Conservation (phyloP, 2,888 invertebrate species). For the Perizoma flavofasciatum region DNA sequence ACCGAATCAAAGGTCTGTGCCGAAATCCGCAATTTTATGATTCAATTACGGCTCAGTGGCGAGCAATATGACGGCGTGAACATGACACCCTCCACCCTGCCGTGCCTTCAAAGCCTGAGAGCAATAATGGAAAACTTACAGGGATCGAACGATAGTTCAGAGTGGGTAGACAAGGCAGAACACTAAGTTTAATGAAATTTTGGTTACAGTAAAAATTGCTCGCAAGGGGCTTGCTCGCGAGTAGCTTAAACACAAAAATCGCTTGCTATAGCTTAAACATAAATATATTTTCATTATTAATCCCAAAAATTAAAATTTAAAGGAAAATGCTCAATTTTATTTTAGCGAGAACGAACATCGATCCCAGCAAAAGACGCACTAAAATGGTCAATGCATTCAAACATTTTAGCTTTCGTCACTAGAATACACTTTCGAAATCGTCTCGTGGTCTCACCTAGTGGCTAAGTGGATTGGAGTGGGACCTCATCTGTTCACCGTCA, state of each 20-base stretch:
- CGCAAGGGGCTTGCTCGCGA: too few relatives aligned
- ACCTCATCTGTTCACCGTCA: slow-evolving; percentile 81
- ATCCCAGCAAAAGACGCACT: too few relatives aligned
- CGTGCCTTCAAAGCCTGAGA: slow-evolving; percentile 10
- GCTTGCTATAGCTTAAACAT: too few relatives aligned
- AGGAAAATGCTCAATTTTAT: too few relatives aligned
- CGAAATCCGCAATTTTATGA: slow-evolving; percentile 71
- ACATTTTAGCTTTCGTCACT: slow-evolving; percentile 43
- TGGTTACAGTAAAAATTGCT: too few relatives aligned
- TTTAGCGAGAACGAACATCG: too few relatives aligned
- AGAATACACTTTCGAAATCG: slow-evolving; percentile 55
- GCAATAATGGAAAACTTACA: slow-evolving; percentile 1
- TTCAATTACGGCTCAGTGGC: slow-evolving; percentile 67
- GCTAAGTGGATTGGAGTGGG: slow-evolving; percentile 82
- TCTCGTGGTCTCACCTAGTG: slow-evolving; percentile 66
- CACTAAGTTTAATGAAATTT: too few relatives aligned
- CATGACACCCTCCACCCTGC: slow-evolving; percentile 60
- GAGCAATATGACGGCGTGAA: slow-evolving; percentile 68
- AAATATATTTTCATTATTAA: too few relatives aligned
- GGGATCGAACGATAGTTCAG: too few relatives aligned
- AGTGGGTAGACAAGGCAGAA: too few relatives aligned
- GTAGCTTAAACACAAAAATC: too few relatives aligned
- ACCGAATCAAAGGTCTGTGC: slow-evolving; percentile 58
- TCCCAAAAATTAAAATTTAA: too few relatives aligned
- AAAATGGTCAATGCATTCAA: slow-evolving; percentile 28